Evolutionary conservation across 2,113 vertebrate genomes (phyloP).

Genomic region (Saccopteryx bilineata): DNA sequence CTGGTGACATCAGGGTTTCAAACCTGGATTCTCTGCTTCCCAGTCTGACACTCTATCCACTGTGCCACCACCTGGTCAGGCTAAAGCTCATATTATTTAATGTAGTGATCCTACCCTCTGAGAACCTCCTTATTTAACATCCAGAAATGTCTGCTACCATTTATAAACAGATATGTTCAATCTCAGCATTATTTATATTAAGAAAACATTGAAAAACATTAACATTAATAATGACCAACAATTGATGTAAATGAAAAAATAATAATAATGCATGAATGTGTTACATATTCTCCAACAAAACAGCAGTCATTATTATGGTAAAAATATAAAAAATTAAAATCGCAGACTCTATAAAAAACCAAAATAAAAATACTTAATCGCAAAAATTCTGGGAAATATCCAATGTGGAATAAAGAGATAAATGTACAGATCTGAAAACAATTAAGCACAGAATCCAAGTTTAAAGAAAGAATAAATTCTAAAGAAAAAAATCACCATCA

Average conservation of each 20-base stretch:
- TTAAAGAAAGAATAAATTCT: conserved; percentile 2
- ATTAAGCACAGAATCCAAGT: not conserved
- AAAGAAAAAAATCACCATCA: not conserved
- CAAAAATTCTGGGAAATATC: not conserved
- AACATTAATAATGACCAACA: not conserved
- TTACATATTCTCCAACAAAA: not conserved
- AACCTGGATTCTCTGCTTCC: too few relatives aligned
- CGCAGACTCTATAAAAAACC: not conserved
- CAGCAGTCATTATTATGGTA: not conserved
- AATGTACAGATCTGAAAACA: conserved; percentile 14
- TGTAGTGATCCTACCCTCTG: not conserved
- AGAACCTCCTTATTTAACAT: conserved; percentile 5
- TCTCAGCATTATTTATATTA: not conserved
- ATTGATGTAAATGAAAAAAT: not conserved
- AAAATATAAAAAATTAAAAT: not conserved
- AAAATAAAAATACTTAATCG: not conserved
- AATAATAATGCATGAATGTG: not conserved
- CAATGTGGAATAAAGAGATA: not conserved
- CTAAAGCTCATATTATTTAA: not conserved
- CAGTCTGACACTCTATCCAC: too few relatives aligned
- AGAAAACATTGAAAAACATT: not conserved
- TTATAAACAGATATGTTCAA: not conserved
- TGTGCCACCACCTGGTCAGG: too few relatives aligned
- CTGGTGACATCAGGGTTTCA: too few relatives aligned
- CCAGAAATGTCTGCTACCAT: not conserved